These are phyloP conservation scores for Caenorhabditis tropicalis DNA, from an alignment of 1,140 invertebrate genomes.

Conservation along the genomic window DNA sequence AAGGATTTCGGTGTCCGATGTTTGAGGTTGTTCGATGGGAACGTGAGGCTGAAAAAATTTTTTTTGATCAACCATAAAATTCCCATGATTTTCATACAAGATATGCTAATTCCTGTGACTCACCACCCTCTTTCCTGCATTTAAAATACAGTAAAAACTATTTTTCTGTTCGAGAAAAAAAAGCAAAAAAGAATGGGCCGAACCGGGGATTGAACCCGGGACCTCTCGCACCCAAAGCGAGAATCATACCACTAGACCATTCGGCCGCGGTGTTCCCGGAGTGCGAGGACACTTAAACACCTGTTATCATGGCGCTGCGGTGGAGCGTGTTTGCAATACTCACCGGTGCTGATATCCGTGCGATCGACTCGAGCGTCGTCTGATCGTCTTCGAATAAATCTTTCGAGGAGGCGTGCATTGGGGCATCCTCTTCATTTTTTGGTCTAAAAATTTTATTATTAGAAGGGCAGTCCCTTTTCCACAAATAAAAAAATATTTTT, in stretches of 20 bases:
- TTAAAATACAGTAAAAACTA: too few species aligned
- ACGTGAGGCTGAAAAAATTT: neutral
- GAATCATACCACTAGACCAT: constrained; percentile 71
- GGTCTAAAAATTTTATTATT: neutral
- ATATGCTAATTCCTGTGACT: too few species aligned
- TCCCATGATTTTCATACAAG: too few species aligned
- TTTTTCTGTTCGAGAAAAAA: too few species aligned
- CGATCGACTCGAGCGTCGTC: constrained; percentile 11
- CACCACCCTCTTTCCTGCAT: too few species aligned
- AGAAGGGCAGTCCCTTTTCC: neutral
- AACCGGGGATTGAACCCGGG: constrained; percentile 67
- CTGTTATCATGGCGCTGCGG: too few species aligned
- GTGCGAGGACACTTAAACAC: too few species aligned
- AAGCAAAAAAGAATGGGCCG: constrained; percentile 41
- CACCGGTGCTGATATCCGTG: constrained; percentile 1
- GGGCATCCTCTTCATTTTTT: neutral
- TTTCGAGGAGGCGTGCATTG: neutral
- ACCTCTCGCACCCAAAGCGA: constrained; percentile 71
- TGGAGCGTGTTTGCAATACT: too few species aligned
- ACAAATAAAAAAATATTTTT: too few species aligned
- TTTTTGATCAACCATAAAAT: too few species aligned
- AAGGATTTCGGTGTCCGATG: constrained; percentile 69
- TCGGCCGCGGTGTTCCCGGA: neutral
- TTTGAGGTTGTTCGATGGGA: constrained; percentile 47
- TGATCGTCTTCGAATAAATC: neutral